phyloP scores from a whole-genome alignment of 1,140 invertebrate species.

The Drosophila triauraria region DNA sequence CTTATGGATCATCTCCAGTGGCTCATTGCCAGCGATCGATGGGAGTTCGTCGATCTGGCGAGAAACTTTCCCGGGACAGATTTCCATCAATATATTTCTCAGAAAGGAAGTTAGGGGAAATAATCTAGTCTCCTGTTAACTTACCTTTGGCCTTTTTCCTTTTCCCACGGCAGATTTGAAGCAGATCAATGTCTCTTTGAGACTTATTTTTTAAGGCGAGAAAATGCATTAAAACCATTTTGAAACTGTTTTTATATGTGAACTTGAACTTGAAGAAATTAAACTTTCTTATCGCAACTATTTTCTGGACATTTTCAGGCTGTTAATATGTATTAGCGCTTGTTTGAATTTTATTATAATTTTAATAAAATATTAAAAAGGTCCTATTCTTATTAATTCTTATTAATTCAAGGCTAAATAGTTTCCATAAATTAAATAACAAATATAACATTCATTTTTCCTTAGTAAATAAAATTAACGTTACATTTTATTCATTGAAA shows the following conservation, averaged over 20 bases:
- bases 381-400: too few species aligned
- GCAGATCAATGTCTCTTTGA: neutral
- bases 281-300: neutral
- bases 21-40: constrained; percentile 34
- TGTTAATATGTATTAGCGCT: neutral
- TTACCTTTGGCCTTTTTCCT: neutral
- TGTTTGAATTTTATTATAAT: too few species aligned
- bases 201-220: neutral
- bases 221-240: neutral
- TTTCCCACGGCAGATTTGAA: constrained; percentile 16
- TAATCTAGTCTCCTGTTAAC: constrained; percentile 11
- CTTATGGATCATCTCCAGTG: constrained; percentile 50
- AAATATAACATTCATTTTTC: too few species aligned
- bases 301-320: neutral
- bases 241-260: neutral
- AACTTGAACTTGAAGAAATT: neutral
- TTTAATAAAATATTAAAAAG: too few species aligned
- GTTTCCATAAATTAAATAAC: too few species aligned
- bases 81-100: constrained; percentile 1
- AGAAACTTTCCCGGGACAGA: neutral
- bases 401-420: too few species aligned
- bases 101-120: neutral
- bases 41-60: neutral
- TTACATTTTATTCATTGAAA: too few species aligned
- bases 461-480: too few species aligned